Evolutionary conservation across 2,888 invertebrate species (phyloP).

Genomic region (Schizotus pectinicornis): DNA sequence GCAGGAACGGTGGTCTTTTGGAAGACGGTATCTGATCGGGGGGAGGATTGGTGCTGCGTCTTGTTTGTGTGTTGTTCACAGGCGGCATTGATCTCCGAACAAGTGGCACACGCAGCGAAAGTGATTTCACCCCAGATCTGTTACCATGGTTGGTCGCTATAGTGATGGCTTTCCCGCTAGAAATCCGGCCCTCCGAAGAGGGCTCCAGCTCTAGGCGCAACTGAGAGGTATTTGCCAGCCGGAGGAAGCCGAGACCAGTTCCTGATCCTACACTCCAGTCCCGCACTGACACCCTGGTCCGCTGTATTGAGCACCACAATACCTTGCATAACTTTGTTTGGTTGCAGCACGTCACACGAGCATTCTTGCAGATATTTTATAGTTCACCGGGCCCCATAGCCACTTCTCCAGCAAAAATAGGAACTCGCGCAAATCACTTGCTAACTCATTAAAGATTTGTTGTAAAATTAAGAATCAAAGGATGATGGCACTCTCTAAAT

Average conservation of each 20-base stretch:
- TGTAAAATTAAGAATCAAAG: no score
- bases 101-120: constrained; percentile 46
- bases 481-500: no score
- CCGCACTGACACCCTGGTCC: not conserved
- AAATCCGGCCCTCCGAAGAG: no score
- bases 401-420: not conserved
- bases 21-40: no score
- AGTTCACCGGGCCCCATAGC: no score
- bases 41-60: constrained; percentile 1
- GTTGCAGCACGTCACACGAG: no score
- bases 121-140: constrained; percentile 49
- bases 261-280: not conserved
- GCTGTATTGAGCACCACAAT: no score
- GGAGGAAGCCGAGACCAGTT: not conserved
- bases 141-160: constrained; percentile 57
- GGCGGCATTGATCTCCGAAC: constrained; percentile 42
- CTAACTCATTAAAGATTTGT: no score
- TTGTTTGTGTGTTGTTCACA: constrained; percentile 9
- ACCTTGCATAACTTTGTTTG: no score
- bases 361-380: no score
- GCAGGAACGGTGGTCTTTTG: not conserved
- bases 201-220: constrained; percentile 32
- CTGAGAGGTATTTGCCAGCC: constrained; percentile 11
- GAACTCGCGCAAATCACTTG: not conserved
- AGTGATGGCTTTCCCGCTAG: constrained; percentile 52